Conservation (phyloP, 2,888 invertebrate genomes). For the Ophion ellenae region DNA sequence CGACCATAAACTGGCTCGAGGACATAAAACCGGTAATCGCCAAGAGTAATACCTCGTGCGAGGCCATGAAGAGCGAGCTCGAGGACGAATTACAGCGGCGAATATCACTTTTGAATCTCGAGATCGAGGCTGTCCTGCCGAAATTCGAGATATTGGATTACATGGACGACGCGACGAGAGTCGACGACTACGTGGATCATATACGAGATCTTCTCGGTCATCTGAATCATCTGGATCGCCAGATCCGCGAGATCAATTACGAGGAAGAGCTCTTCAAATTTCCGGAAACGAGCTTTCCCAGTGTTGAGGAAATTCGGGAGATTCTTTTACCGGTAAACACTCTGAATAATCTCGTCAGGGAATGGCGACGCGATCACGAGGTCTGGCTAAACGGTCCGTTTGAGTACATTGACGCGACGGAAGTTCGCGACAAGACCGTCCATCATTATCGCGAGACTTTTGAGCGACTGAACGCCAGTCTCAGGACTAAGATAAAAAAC, state of each 20-base stretch:
- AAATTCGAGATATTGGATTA: constrained; percentile 85
- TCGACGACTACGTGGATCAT: constrained; percentile 85
- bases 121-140: constrained; percentile 85
- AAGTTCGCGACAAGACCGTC: constrained; percentile 85
- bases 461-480: constrained; percentile 84
- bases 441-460: constrained; percentile 83
- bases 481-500: constrained; percentile 82
- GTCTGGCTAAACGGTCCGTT: constrained; percentile 87
- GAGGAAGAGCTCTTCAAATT: constrained; percentile 87
- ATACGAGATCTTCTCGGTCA: constrained; percentile 84
- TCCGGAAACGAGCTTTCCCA: constrained; percentile 85
- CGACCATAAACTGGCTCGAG: constrained; percentile 85
- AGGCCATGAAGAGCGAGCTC: constrained; percentile 85
- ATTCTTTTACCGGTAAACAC: constrained; percentile 76
- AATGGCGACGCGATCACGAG: constrained; percentile 86
- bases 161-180: constrained; percentile 85
- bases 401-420: constrained; percentile 84
- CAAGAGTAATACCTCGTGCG: constrained; percentile 85
- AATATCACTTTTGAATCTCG: constrained; percentile 84
- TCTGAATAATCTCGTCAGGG: constrained; percentile 84
- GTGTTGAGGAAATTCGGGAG: constrained; percentile 84
- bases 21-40: constrained; percentile 85
- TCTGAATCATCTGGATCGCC: constrained; percentile 83
- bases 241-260: constrained; percentile 85
- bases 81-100: constrained; percentile 85